Base-by-base conservation (phyloP, 2,888 invertebrate genomes). In the Ophonus ardosiacus region DNA sequence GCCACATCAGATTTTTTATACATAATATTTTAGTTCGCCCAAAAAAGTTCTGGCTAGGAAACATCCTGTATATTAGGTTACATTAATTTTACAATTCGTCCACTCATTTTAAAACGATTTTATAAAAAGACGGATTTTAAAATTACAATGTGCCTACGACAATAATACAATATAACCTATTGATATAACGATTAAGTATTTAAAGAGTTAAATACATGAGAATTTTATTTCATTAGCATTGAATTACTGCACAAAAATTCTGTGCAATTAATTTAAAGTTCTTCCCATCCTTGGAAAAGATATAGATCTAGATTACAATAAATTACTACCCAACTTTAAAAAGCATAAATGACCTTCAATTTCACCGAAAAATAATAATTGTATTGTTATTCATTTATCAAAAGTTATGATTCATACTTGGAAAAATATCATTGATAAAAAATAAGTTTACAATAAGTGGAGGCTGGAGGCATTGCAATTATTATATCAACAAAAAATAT, bases 201-300 rank as follows among this genome's bases (percentile, higher is more conserved):
- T 51, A 51, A 6, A 51, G 43, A 13, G 43, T 51, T 51, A 13
- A 51, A 51, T 51, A 51, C 13, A 51, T 51, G 13, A 8, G 43
- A 51, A 51, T 5, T 51, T 51, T 0, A 51, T 10, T 51, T 51
- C 43, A 51, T 51, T 51, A 13, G 13, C 43, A 51, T 51, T 51
- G 43, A 38, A 68, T 68, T 38, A 68, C 31, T 68, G 15, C 13
- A 7, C 31, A 38, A 68, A 38, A 68, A 68, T 38, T 65, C 65
- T 38, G n/a, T 38, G 31, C 10, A 15, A 68, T 63, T 31, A 68
- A 68, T 68, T 68, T 31, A 24, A 21, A 38, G 21, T 15, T 38
- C n/a, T 68, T 68, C 68, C 15, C 68, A 68, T 68, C 68, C 68
- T 68, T 68, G 68, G 13, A 63, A 63, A 68, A 68, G 68, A 68